Base-by-base conservation (phyloP, 2,888 invertebrate species). In the Lacanobia wlatinum region DNA sequence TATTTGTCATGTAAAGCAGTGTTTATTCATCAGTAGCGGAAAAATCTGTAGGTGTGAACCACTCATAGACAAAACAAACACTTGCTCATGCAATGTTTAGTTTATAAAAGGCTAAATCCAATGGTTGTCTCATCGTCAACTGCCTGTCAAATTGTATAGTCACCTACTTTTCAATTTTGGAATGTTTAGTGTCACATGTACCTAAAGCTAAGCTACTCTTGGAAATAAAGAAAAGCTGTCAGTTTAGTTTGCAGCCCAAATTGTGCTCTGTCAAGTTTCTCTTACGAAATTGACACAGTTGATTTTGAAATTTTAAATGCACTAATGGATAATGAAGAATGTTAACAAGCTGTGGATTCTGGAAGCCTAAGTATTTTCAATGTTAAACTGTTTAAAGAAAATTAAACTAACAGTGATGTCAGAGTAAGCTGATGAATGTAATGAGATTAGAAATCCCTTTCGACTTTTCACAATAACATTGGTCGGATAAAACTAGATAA, bases 21-120 rank as follows among this genome's bases (percentile, higher is more conserved):
- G 76, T 89, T 87, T 87, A 83, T 87, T 83, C 81, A 82, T 76
- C 77, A 81, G 81, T 84, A 84, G 82, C 80, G 82, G 82, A 82
- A 88, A 87, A 85, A 83, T 82, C 82, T 76, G 83, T 87, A 88
- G 89, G 90, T 88, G 89, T 85, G 87, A 88, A 85, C 80, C 85
- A 86, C 90, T 89, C 75, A 72, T 81, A 66, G 67, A 62, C 70
- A 84, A 73, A 83, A 76, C 87, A 90, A 91, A 90, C 87, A 90
- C 86, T 87, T 77, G 78, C 82, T 71, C 82, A 82, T 85, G 86
- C 87, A 83, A 87, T 86, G 89, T 89, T 90, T 87, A 78, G 81
- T 88, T 90, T 87, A 86, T 87, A 89, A 90, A 86, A 85, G 80
- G 74, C 77, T 76, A 82, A 82, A 85, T 83, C 76, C 43, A 78